phyloP scores from a whole-genome alignment of 2,888 invertebrate species.

The Drosophila atripex region DNA sequence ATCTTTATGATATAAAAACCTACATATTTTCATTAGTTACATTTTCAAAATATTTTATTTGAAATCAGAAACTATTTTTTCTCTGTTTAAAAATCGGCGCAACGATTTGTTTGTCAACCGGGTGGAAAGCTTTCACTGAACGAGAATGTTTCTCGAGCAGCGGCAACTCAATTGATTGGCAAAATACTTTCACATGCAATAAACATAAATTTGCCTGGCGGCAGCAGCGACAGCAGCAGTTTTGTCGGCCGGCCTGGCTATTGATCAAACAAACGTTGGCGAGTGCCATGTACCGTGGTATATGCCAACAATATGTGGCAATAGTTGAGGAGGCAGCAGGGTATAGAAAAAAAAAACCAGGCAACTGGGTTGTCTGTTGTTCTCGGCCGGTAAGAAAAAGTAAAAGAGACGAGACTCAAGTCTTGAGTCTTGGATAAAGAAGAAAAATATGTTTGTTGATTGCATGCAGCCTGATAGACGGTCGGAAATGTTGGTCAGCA shows the following conservation, averaged over 20 bases:
- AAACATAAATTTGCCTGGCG: slow-evolving; percentile 41
- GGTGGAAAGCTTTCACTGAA: slow-evolving; percentile 64
- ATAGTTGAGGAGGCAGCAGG: slow-evolving; percentile 5
- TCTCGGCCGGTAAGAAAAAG: slow-evolving; percentile 23
- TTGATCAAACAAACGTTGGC: slow-evolving; percentile 64
- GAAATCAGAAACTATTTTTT: background rate
- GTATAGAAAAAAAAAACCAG: slow-evolving; percentile 34
- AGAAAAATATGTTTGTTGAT: slow-evolving; percentile 44
- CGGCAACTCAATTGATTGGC: slow-evolving; percentile 48
- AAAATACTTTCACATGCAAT: slow-evolving; percentile 71
- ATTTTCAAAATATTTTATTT: too few species aligned
- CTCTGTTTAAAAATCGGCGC: slow-evolving; percentile 11
- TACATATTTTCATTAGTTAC: too few species aligned
- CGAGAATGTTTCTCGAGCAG: slow-evolving; percentile 60
- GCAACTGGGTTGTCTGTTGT: slow-evolving; percentile 50
- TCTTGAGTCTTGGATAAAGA: background rate
- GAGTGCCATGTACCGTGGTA: slow-evolving; percentile 19
- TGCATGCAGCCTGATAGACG: slow-evolving; percentile 55
- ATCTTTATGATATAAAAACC: too few species aligned
- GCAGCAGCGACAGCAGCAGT: slow-evolving; percentile 11
- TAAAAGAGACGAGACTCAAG: slow-evolving; percentile 22
- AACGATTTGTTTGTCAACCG: slow-evolving; percentile 55
- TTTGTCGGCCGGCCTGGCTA: slow-evolving; percentile 36
- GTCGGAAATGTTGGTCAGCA: slow-evolving; percentile 64
- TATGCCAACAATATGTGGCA: slow-evolving; percentile 1